Evolutionary conservation across 1,140 invertebrate species (phyloP).

Genomic region (Bombus consobrinus): DNA sequence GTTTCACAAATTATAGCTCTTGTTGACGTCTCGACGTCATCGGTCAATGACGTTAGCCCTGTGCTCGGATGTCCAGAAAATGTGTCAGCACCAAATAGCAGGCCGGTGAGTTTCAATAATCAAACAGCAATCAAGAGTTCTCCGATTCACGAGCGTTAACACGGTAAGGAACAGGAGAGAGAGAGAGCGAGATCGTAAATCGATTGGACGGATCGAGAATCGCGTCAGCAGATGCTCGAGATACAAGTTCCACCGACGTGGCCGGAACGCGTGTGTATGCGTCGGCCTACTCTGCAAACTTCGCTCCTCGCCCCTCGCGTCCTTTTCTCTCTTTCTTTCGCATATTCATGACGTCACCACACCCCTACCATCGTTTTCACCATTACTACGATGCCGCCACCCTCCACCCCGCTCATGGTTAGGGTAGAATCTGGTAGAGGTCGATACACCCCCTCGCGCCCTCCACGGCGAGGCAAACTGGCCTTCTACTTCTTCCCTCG

Average conservation of each 20-base stretch:
- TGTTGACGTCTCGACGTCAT: neutral
- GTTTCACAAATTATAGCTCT: neutral
- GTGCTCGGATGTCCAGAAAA: neutral
- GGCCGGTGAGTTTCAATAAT: constrained; percentile 9
- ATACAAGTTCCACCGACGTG: neutral
- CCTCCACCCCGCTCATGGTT: neutral
- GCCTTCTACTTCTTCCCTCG: constrained; percentile 7
- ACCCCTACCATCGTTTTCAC: constrained; percentile 35
- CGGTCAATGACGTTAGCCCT: neutral
- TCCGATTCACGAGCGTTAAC: neutral
- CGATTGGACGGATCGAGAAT: constrained; percentile 48
- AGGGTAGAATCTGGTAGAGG: constrained; percentile 76
- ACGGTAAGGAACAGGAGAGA: neutral
- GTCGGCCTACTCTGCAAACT: constrained; percentile 61
- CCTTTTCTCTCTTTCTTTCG: constrained; percentile 55
- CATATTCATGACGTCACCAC: constrained; percentile 69
- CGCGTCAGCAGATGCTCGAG: constrained; percentile 20
- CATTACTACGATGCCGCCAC: neutral
- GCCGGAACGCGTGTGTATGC: constrained; percentile 29
- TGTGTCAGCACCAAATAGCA: neutral
- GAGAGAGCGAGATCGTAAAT: constrained; percentile 22
- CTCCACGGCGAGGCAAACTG: neutral
- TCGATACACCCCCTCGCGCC: constrained; percentile 75
- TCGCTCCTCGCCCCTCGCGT: constrained; percentile 27
- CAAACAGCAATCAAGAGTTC: constrained; percentile 25